Percentiles rank a stretch among this genome's conserved stretches.
These are phyloP conservation scores for Troilus luridus DNA, from an alignment of 2,888 invertebrate species.

Conservation along the genomic window DNA sequence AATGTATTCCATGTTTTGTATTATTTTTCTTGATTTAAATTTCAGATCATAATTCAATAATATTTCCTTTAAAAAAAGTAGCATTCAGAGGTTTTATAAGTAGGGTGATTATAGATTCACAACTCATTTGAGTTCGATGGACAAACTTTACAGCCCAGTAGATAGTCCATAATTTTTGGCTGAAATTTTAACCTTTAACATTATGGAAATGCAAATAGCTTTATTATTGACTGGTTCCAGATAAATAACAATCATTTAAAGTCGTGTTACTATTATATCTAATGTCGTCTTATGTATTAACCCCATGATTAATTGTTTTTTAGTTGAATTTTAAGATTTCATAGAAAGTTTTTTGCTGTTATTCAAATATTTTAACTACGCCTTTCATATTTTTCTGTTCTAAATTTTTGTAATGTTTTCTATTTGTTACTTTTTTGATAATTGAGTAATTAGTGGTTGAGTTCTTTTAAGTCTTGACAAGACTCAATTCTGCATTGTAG, in stretches of 20 bases:
- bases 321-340: too few relatives aligned
- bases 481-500: neutral
- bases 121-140: too few relatives aligned
- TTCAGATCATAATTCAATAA: too few relatives aligned
- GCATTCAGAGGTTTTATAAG: too few relatives aligned
- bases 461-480: neutral
- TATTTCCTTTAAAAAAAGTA: too few relatives aligned
- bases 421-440: neutral
- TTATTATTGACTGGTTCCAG: neutral
- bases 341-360: neutral
- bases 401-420: too few relatives aligned
- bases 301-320: neutral
- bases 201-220: neutral
- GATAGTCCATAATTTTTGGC: neutral
- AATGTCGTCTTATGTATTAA: neutral
- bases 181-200: neutral
- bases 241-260: neutral
- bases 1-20: neutral
- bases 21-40: neutral
- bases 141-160: too few relatives aligned
- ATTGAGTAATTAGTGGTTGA: neutral
- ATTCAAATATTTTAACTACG: too few relatives aligned
- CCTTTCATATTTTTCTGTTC: too few relatives aligned
- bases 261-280: neutral
- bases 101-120: too few relatives aligned